Base-by-base conservation (phyloP, 2,888 invertebrate genomes). In the Caenorhabditis auriculariae region DNA sequence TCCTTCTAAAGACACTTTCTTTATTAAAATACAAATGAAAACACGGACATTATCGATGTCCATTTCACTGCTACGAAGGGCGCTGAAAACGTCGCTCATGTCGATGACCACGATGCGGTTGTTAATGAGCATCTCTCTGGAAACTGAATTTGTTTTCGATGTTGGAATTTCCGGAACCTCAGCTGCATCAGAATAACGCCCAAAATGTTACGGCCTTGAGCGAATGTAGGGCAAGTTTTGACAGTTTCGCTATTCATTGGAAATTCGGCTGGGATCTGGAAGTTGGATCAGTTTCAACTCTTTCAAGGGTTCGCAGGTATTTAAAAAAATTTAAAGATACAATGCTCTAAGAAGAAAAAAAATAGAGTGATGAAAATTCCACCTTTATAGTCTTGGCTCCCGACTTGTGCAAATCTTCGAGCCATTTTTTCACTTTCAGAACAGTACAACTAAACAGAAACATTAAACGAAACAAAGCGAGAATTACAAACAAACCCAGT, bases 181-280 rank as follows among this genome's bases (percentile, higher is more conserved):
- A 70, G 44, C 42, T 60, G 66, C 70, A 70, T 70, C 37, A 70
- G 46, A 45, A 70, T 70, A 5, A 70, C 67, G 29, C 70, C 70
- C 3, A 70, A 62, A n/a, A 70, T 32, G 35, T 70, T 70, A 0
- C 70, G 47, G 17, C 70, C 70, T 23, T 60, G 26, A 1, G 60
- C 61, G n/a, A 67, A 56, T 23, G 46, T 54, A 15, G 70, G 70
- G 37, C 60, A 60, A 17, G 48, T 27, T 29, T 63, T 44, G 15
- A 67, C 56, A 19, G 65, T 61, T 15, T 46, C 48, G 17, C 60
- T 54, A 23, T 51, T 46, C 2, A 70, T 53, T n/a, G 70, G 70
- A 35, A 63, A 70, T 9, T 35, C 42, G 0, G 54, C 53, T 1
- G 70, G 70, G 15, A 70, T 48, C 50, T 49, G 39, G 37, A 47